Evolutionary conservation across 2,888 invertebrate genomes (phyloP), one percentile per base, ranked within the genome.

Genomic region (Leucoptera coffeella): DNA sequence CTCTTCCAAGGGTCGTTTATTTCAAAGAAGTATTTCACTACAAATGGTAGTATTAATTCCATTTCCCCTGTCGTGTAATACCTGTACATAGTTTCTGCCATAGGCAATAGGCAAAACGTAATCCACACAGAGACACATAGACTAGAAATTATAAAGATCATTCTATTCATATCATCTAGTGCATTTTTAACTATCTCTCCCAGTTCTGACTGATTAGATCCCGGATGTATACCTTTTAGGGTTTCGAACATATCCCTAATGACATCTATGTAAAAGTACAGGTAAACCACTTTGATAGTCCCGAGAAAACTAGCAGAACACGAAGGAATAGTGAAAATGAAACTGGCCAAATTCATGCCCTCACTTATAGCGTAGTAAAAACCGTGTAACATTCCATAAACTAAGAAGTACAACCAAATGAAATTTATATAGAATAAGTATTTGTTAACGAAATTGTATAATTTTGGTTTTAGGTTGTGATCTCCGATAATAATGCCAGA

Each of bases 1-100:
- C 40, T 41, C 55, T 51, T 56, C 12, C 38, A 32, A 1, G 28
- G 11, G 10, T 9, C 7, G 37, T 31, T 1, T 41, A 33, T 20
- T 45, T 61, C 49, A 25, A 54, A 52, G 29, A 44, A 52, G 27
- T 57, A 61, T 24, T 49, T 50, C 2, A 50, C 47, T 7, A 33
- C 20, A 30, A 40, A 62, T 0, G 61, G 59, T 28, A 56, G 46
- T 5, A 37, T 40, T 4, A 50, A 33, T 4, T 41, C 38, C 3
- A 40, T 32, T 4, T 35, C 32, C 1, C 51, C 54, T 0, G 35
- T 45, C 6, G 27, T 39, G 6, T 37, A 35, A 27, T 47, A 49
- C 11, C 44, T 41, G 19, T 46, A 43, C 0, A 29, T 36, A 43
- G 57, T 55, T 0, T 43, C 12, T 0, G 50, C 23, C 1, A 47